These are phyloP conservation scores for Melieria picta DNA, from an alignment of 2,888 invertebrate genomes.

Conservation along the genomic window DNA sequence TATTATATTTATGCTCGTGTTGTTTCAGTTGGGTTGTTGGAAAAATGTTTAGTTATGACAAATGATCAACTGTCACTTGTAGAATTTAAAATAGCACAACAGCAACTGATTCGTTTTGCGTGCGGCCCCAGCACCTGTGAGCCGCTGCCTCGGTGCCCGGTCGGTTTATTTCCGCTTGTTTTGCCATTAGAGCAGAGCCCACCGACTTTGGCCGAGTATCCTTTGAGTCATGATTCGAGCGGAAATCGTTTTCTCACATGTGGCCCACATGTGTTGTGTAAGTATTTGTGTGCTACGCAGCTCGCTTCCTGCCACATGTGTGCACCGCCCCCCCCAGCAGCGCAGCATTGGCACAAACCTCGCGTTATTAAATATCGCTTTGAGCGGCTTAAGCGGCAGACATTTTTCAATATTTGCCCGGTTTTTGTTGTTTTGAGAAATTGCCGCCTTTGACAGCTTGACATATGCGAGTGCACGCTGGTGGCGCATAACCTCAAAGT, in stretches of 20 bases:
- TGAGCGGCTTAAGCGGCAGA: neutral
- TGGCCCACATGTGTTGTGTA: no score
- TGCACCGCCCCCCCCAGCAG: no score
- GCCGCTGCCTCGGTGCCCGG: no score
- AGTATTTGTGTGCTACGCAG: no score
- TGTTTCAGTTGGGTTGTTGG: neutral
- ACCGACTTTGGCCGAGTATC: no score
- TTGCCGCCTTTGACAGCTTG: constrained; percentile 58
- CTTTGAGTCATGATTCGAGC: no score
- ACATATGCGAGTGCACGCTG: constrained; percentile 44
- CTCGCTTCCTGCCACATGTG: no score
- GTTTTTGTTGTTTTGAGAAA: constrained; percentile 47
- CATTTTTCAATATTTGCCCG: constrained; percentile 55
- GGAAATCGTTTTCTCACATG: no score
- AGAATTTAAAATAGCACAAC: constrained; percentile 56
- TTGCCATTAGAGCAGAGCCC: no score
- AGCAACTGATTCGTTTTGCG: neutral
- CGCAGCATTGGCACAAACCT: no score
- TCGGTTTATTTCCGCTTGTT: no score
- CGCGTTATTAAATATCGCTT: constrained; percentile 13
- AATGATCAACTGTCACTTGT: constrained; percentile 59
- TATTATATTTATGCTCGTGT: neutral
- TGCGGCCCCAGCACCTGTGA: no score
- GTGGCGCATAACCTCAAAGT: constrained; percentile 24
- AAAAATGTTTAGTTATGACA: constrained; percentile 45